Percentiles rank a stretch among this genome's conserved stretches.
phyloP scores from a whole-genome alignment of 2,888 invertebrate species.

The Mythimna albipuncta region DNA sequence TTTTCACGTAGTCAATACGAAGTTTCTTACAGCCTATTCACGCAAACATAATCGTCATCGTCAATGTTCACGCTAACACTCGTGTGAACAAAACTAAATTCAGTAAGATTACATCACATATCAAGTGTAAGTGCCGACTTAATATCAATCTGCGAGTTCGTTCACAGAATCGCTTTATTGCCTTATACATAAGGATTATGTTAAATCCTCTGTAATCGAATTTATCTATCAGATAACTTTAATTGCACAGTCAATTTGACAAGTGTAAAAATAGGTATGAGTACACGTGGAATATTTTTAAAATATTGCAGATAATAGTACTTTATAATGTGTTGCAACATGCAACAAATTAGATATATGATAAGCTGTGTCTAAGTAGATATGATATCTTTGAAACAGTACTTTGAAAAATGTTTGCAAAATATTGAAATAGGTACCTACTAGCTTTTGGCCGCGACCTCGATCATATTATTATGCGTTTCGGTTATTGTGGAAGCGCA shows the following conservation, averaged over 20 bases:
- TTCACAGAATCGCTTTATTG: conserved; percentile 24
- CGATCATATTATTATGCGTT: too few relatives aligned
- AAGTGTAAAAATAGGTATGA: conserved; percentile 7
- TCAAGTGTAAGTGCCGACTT: neutral
- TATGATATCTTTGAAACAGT: neutral
- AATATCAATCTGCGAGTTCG: conserved; percentile 4
- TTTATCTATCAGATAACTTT: conserved; percentile 28
- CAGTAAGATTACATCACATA: conserved; percentile 13
- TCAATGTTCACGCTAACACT: conserved; percentile 1
- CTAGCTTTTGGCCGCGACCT: too few relatives aligned
- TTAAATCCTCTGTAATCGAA: conserved; percentile 24
- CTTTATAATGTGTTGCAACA: conserved; percentile 4
- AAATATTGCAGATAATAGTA: conserved; percentile 31
- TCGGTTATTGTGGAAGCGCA: too few relatives aligned
- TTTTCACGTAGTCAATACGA: neutral
- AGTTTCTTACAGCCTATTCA: neutral
- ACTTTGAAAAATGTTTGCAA: neutral
- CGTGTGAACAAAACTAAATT: conserved; percentile 20
- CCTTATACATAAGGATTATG: conserved; percentile 22
- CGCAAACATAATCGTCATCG: neutral
- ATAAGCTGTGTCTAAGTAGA: conserved; percentile 12
- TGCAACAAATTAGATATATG: conserved; percentile 12
- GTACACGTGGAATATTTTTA: conserved; percentile 1
- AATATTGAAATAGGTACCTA: neutral
- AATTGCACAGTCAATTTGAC: conserved; percentile 23